phyloP scores from a whole-genome alignment of 2,113 vertebrate genomes.

The Pheucticus melanocephalus region DNA sequence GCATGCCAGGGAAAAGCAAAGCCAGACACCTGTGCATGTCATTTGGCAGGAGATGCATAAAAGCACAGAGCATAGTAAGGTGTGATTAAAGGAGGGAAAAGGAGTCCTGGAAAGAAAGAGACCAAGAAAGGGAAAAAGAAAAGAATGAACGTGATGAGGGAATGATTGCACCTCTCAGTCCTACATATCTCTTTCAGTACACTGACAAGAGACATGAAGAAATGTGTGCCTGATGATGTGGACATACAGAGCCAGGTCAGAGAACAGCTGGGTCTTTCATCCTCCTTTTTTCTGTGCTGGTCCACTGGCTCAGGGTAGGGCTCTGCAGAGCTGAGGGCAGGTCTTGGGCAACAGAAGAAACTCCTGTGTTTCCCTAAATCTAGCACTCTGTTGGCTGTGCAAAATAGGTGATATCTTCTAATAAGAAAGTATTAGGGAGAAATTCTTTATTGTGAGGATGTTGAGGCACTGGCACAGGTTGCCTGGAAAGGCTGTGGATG shows the following conservation, averaged over 20 bases:
- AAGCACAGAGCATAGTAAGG: not conserved
- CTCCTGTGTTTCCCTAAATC: not conserved
- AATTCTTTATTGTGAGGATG: not conserved
- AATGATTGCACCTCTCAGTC: not conserved
- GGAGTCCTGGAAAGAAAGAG: not conserved
- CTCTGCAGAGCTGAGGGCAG: not conserved
- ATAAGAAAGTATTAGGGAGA: not conserved
- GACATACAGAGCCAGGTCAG: not conserved
- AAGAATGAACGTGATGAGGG: not conserved
- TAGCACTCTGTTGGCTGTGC: not conserved
- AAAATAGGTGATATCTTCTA: not conserved
- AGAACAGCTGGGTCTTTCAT: not conserved
- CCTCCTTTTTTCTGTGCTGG: not conserved
- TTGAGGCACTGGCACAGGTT: not conserved
- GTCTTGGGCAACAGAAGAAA: not conserved
- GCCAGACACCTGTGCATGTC: not conserved
- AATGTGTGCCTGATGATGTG: not conserved
- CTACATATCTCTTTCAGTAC: not conserved
- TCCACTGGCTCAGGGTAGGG: not conserved
- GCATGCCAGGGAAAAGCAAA: not conserved
- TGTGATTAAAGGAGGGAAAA: not conserved
- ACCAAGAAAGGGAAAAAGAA: not conserved
- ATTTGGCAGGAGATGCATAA: not conserved
- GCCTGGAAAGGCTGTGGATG: not conserved
- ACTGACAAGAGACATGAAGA: not conserved